Conservation (phyloP, 2,113 vertebrate genomes). For the Antigone vipio region DNA sequence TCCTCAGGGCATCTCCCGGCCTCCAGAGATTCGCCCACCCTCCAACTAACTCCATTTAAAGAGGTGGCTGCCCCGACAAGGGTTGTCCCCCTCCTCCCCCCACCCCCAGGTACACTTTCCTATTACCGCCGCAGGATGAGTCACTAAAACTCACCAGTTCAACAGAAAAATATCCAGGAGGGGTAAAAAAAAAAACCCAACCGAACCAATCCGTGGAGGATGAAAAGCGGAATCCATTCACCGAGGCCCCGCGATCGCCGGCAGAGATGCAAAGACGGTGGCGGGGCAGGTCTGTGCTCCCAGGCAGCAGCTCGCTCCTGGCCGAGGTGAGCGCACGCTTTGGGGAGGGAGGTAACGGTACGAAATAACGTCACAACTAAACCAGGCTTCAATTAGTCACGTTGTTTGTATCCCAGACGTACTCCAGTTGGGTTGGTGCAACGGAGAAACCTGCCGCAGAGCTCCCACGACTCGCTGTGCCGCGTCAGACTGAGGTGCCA, state of each 20-base stretch:
- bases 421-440: no score
- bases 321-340: accelerated
- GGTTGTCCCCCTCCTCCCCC: not conserved
- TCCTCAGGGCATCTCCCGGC: not conserved
- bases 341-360: no score
- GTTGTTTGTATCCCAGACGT: not conserved
- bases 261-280: no score
- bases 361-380: no score
- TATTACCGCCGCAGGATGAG: not conserved
- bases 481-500: accelerated
- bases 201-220: accelerated
- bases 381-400: not conserved
- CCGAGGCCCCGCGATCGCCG: not conserved
- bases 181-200: not conserved
- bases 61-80: not conserved
- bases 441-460: not conserved
- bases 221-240: not conserved
- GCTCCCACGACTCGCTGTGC: not conserved
- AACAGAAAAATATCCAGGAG: not conserved
- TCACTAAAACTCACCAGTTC: not conserved
- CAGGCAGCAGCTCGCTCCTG: not conserved
- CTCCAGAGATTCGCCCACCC: not conserved
- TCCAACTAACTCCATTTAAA: not conserved
- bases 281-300: not conserved
- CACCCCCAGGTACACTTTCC: not conserved